Percentiles rank a stretch among this genome's conserved stretches.
Conservation (phyloP, 2,888 invertebrate species). For the Trichacis sp. region DNA sequence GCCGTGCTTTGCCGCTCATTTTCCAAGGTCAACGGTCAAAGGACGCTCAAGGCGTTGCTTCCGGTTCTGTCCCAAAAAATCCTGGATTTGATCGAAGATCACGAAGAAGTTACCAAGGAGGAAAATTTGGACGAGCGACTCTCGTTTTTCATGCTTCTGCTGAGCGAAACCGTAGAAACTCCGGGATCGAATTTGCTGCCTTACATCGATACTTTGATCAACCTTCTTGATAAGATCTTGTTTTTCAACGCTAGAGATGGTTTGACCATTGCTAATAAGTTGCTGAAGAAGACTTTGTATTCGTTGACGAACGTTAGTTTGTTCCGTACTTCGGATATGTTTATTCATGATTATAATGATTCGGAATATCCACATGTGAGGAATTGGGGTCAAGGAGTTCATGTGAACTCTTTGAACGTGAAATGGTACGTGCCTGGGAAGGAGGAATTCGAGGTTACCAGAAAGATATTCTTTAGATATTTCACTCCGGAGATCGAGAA, state of each 20-base stretch:
- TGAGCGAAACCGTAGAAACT: conserved; percentile 80
- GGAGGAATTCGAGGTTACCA: conserved; percentile 77
- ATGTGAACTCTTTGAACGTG: conserved; percentile 76
- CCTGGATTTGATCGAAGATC: conserved; percentile 70
- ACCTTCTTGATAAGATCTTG: conserved; percentile 79
- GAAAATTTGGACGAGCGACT: conserved; percentile 85
- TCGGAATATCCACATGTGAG: conserved; percentile 79
- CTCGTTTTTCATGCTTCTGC: conserved; percentile 80
- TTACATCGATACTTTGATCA: conserved; percentile 75
- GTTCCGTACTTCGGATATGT: conserved; percentile 65
- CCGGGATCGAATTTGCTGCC: conserved; percentile 75
- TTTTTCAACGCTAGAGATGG: conserved; percentile 79
- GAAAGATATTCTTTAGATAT: conserved; percentile 76
- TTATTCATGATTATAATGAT: conserved; percentile 74
- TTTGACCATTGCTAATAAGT: conserved; percentile 72
- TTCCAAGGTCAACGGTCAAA: conserved; percentile 76
- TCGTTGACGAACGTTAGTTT: conserved; percentile 76
- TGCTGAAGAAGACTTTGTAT: conserved; percentile 72
- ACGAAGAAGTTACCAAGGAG: conserved; percentile 78
- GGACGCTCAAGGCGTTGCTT: conserved; percentile 79
- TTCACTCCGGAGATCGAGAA: conserved; percentile 75
- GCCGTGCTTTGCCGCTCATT: conserved; percentile 80
- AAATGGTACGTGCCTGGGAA: conserved; percentile 84
- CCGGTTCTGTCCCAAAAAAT: conserved; percentile 80
- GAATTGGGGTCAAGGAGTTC: conserved; percentile 84